Evolutionary conservation across 2,797 vertebrate genomes (phyloP), one percentile per base, ranked within the genome.

Genomic region (Vultur gryphus): DNA sequence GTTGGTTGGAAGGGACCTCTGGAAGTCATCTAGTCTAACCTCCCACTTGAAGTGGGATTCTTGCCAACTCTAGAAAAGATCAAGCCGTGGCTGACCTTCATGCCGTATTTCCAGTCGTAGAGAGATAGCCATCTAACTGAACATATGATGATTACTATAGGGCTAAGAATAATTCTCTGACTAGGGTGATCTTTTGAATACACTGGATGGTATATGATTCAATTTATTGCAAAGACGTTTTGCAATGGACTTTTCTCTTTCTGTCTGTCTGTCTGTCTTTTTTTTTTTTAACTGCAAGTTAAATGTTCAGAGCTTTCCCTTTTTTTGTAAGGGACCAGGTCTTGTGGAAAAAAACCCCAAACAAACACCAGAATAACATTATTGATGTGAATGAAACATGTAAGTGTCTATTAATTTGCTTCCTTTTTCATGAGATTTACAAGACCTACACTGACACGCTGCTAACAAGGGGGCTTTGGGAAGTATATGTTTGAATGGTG

Each of bases 141-240:
- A 71, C 35, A 62, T 62, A 79, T 54, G 76, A 91, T 79, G 51
- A 88, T 90, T 66, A 76, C 52, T 89, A 66, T 83, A 76, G 58
- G 64, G 64, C 81, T 94, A 93, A 94, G 93, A 94, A 93, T 93
- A 93, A 93, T 80, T 67, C 44, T 58, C 54, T 83, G 77, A 76
- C 84, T 41, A 58, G 35, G 25, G 41, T 49, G 57, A 80, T 78
- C 66, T 55, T 65, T 71, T 39, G 33, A 58, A 88, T 64, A 43
- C 41, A 41, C 39, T 58, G 58, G 14, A 24, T 54, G 13, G 62
- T 46, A 57, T 39, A 72, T 80, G 54, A 52, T 57, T 25, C 23
- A 72, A 58, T 62, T 77, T 77, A 39, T 39, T 66, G 39, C 51
- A 73, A 59, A 89, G 52, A 41, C 7, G 29, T 84, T 77, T 71